Evolutionary conservation across 37 sponge, comb jelly and placozoan species (phyloP), one percentile per base, ranked within the genome.

Genomic region (Chondrilla cf. caribensis): DNA sequence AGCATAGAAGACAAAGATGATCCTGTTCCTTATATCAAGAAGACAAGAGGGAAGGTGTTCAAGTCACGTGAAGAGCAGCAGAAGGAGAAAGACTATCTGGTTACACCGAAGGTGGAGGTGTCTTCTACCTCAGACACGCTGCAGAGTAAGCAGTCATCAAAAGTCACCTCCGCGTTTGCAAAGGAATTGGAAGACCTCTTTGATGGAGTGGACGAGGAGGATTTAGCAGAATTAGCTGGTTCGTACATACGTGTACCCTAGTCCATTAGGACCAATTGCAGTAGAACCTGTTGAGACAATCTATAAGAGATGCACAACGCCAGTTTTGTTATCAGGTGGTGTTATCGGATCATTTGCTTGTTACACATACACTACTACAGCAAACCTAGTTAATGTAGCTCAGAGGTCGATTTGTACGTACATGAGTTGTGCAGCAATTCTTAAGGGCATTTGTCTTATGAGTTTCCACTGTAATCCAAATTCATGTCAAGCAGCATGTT

Each of bases 11-110:
- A 70, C 28, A 36, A 54, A 25, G 83, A 83, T 14, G 83, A 68
- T 54, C 22, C 18, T 68, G 72, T 83, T 38, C 83, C 83, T 15
- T 83, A 43, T 55, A 24, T 58, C 22, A 83, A 83, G 40, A 70
- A 83, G 54, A 70, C 57, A 39, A 36, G 83, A 42, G 83, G 83
- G 14, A 83, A 83, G 28, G 83, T 83, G 72, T 83, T 57, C 38
- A 41, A 60, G 25, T 3, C 60, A 17, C 60, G 26, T 1, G 65
- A 80, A 35, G 76, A 73, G 44, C n/a, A 32, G 4, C 76, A 73
- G 76, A 38, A 73, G 7, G 18, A 62, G 64, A n/a, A 62, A n/a
- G 64, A 62, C 6, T 62, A 62, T 28, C 29, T 62, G 15, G 19
- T 42, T 22, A 42, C 24, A 37, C 76, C 76, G 2, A 38, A n/a